These are phyloP conservation scores for Baronia brevicornis DNA, from an alignment of 2,888 invertebrate species.

Conservation along the genomic window DNA sequence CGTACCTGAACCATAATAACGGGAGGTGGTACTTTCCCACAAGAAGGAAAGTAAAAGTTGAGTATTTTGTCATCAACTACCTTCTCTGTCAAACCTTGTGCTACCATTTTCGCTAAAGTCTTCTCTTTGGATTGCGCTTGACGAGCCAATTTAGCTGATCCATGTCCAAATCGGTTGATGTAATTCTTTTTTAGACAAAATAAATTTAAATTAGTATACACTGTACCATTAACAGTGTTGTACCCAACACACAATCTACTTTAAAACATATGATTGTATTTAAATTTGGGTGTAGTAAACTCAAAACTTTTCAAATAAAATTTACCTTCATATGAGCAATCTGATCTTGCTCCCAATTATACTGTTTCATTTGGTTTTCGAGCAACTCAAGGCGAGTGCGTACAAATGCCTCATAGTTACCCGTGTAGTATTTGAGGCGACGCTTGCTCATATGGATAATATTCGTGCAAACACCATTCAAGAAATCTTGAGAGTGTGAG, in stretches of 20 bases:
- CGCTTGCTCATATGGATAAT: conserved; percentile 97
- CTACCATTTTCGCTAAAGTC: conserved; percentile 99
- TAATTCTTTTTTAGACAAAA: conserved; percentile 83
- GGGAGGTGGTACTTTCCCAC: conserved; percentile 97
- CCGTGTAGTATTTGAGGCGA: conserved; percentile 95
- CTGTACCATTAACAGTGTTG: neutral
- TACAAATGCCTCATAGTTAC: conserved; percentile 97
- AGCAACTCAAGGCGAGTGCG: conserved; percentile 94
- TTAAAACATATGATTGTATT: too few relatives aligned
- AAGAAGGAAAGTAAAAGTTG: conserved; percentile 96
- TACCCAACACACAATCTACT: neutral
- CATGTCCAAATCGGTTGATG: conserved; percentile 99
- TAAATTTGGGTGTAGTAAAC: too few relatives aligned
- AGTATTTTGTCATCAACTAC: conserved; percentile 92
- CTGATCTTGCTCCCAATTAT: conserved; percentile 99
- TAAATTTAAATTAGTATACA: too few relatives aligned
- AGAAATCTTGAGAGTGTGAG: conserved; percentile 99
- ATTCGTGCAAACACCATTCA: conserved; percentile 98
- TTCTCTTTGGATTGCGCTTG: conserved; percentile 99
- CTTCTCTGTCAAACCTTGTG: conserved; percentile 96
- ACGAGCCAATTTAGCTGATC: conserved; percentile 97
- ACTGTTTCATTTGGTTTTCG: conserved; percentile 99
- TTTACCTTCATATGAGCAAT: conserved; percentile 97
- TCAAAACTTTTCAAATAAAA: neutral
- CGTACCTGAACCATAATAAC: conserved; percentile 97